phyloP scores from a whole-genome alignment of 1,140 invertebrate genomes.

The Argopecten irradians region DNA sequence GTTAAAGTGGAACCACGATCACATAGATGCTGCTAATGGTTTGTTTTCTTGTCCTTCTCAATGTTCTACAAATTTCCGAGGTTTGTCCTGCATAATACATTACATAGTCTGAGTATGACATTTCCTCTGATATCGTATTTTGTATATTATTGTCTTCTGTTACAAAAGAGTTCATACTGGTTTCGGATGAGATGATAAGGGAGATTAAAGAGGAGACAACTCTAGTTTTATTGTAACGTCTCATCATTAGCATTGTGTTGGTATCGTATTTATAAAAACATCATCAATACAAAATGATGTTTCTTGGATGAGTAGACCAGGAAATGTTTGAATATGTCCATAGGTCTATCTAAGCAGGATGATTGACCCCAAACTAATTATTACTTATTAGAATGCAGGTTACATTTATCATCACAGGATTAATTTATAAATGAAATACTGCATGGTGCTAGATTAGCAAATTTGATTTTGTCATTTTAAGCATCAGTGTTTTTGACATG shows the following conservation, averaged over 20 bases:
- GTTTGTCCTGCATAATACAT: not conserved
- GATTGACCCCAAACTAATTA: too few species aligned
- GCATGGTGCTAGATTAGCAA: too few species aligned
- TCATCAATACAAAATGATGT: not conserved
- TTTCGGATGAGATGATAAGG: not conserved
- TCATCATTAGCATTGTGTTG: not conserved
- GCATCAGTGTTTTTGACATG: too few species aligned
- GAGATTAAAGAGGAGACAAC: not conserved
- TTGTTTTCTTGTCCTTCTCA: not conserved
- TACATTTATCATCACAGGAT: too few species aligned
- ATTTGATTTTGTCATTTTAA: too few species aligned
- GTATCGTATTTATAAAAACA: not conserved
- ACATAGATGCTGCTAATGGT: not conserved
- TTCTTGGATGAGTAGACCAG: not conserved
- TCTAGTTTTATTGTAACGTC: not conserved
- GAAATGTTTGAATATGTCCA: too few species aligned
- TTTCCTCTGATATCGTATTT: not conserved
- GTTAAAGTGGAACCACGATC: not conserved
- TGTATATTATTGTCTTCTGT: not conserved
- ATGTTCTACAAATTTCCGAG: not conserved
- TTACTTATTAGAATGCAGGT: too few species aligned
- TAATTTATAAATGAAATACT: too few species aligned
- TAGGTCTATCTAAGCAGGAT: too few species aligned
- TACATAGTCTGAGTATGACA: not conserved
- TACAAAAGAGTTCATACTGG: not conserved